These are phyloP conservation scores for Listronotus oregonensis DNA, from an alignment of 1,140 invertebrate genomes.

Conservation along the genomic window DNA sequence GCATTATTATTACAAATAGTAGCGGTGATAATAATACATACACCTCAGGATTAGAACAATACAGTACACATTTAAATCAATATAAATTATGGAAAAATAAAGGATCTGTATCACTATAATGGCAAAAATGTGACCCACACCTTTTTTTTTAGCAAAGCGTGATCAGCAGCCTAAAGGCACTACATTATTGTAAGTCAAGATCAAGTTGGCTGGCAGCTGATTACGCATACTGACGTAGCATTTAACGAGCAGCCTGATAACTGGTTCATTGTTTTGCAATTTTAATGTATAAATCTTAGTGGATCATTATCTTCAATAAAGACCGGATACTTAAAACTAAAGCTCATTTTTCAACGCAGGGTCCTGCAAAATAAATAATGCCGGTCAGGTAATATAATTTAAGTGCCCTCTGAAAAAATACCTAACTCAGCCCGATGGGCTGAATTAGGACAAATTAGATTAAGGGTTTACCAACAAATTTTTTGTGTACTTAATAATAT, in stretches of 20 bases:
- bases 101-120: slow-evolving; percentile 42
- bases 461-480: no score
- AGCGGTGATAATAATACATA: slow-evolving; percentile 61
- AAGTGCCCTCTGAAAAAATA: no score
- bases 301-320: no score
- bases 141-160: slow-evolving; percentile 50
- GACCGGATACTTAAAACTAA: no score
- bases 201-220: slow-evolving; percentile 53
- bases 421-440: no score
- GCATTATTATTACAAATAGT: slow-evolving; percentile 85
- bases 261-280: slow-evolving; percentile 5
- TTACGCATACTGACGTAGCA: slow-evolving; percentile 44
- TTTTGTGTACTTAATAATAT: no score
- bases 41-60: slow-evolving; percentile 61
- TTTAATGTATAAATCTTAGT: no score
- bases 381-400: no score
- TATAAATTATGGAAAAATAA: slow-evolving; percentile 48
- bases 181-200: slow-evolving; percentile 54
- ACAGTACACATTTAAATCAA: slow-evolving; percentile 64
- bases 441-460: no score
- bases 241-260: slow-evolving; percentile 2
- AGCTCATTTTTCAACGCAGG: no score
- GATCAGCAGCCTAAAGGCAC: slow-evolving; percentile 56
- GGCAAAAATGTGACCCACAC: slow-evolving; percentile 52
- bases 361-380: no score